Base-by-base conservation (phyloP, 2,888 invertebrate genomes). In the Torymus aiolomorphi region DNA sequence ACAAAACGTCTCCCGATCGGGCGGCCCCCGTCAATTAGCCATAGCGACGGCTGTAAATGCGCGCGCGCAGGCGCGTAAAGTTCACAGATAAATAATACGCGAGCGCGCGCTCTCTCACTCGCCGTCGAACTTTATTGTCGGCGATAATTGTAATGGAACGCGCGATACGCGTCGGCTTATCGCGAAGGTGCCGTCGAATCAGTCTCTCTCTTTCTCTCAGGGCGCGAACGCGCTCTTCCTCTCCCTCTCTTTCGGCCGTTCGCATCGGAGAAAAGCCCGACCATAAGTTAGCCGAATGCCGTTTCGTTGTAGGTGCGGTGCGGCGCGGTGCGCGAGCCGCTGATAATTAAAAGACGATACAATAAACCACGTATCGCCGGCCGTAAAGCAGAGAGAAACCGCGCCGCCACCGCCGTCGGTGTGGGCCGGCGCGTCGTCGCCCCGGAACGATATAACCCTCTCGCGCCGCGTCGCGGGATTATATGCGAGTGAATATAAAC, bases 331-430 rank as follows among this genome's bases (percentile, higher is more conserved):
- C 69, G 67, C 67, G 59, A 18, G 66, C 70, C 66, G 74, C 89
- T 90, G 90, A 90, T 90, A 90, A 90, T 90, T 90, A 90, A 90
- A 90, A 90, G 89, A 87, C 89, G 90, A 90, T 89, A 89, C 90
- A 90, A 90, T 90, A 90, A 90, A 90, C 86, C 87, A 89, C 89
- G 86, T 90, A 90, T 90, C 90, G 87, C 87, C 85, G 88, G 87
- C 88, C 89, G 88, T 90, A 90, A 90, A 90, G 88, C 89, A 89
- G 82, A 82, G 42, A 42, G 56, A 57, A 67, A 77, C 72, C 66
- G 73, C 80, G 78, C 42, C 42, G 42, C 42, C 42, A 8, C 42
- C 20, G 20, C 1, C 42, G 80, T 75, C 80, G 70, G 57, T 76
- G 76, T 77, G 76, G 72, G 70, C 81, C 80, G 80, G 75, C 82